Percentiles rank a stretch among this genome's conserved stretches.
Evolutionary conservation across 2,888 invertebrate species (phyloP).

Genomic region (Nasonia oneida): DNA sequence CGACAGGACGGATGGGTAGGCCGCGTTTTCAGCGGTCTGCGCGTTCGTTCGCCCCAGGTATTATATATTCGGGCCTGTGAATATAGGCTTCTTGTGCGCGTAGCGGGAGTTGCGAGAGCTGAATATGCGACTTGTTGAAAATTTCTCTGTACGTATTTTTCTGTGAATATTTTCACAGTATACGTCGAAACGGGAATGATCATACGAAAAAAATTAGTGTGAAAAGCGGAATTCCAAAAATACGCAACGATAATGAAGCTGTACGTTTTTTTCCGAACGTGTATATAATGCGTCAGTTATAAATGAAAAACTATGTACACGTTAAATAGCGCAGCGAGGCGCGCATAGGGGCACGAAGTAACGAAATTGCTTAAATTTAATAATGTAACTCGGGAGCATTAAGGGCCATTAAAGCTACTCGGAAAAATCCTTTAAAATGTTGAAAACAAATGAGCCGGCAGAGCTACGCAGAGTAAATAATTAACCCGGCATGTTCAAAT

Average conservation of each 20-base stretch:
- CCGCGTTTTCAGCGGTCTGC: constrained; percentile 71
- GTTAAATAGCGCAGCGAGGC: background rate
- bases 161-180: no score
- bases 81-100: background rate
- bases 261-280: no score
- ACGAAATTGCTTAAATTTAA: constrained; percentile 10
- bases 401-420: background rate
- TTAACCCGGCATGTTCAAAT: constrained; percentile 20
- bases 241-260: no score
- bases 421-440: constrained; percentile 15
- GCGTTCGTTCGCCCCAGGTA: background rate
- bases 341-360: background rate
- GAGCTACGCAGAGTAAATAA: constrained; percentile 14
- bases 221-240: no score
- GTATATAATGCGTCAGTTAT: background rate
- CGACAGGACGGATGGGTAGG: constrained; percentile 74
- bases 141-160: no score
- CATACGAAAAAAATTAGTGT: no score
- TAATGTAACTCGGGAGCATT: background rate
- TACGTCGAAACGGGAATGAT: no score
- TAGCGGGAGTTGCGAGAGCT: background rate
- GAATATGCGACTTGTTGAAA: no score
- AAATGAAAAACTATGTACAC: background rate
- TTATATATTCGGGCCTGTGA: background rate
- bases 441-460: constrained; percentile 6